Evolutionary conservation across 2,888 invertebrate genomes (phyloP).

Genomic region (Xanthorhoe spadicearia): DNA sequence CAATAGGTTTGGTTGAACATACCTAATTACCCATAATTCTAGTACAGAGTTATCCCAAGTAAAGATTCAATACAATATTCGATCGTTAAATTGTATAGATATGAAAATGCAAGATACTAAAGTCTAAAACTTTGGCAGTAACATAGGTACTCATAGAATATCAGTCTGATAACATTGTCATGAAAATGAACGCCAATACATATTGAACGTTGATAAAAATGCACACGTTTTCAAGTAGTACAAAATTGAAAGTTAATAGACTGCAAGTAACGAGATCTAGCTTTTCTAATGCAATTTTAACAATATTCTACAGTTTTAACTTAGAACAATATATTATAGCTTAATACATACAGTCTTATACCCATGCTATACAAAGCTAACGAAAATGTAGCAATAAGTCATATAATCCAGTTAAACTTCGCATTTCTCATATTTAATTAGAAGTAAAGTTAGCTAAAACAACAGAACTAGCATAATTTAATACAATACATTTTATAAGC

Average conservation of each 20-base stretch:
- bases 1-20: too few relatives aligned
- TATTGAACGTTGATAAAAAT: constrained; percentile 22
- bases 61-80: constrained; percentile 20
- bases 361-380: constrained; percentile 64
- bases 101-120: constrained; percentile 46
- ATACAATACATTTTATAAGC: constrained; percentile 40
- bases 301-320: constrained; percentile 56
- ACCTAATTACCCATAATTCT: neutral
- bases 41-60: constrained; percentile 15
- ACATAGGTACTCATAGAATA: constrained; percentile 70
- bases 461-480: constrained; percentile 41
- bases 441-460: constrained; percentile 40
- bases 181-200: constrained; percentile 34
- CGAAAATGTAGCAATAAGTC: constrained; percentile 51
- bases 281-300: constrained; percentile 68
- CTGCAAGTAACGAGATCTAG: constrained; percentile 79
- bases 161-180: constrained; percentile 64
- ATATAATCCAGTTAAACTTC: constrained; percentile 50
- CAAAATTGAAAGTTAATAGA: constrained; percentile 51
- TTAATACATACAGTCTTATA: constrained; percentile 75
- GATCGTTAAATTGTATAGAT: constrained; percentile 26
- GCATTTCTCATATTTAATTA: constrained; percentile 45
- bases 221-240: constrained; percentile 21
- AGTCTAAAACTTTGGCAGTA: constrained; percentile 79
- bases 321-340: constrained; percentile 57